Conservation (phyloP, 1,140 invertebrate species). For the Philopotamus ludificatus region DNA sequence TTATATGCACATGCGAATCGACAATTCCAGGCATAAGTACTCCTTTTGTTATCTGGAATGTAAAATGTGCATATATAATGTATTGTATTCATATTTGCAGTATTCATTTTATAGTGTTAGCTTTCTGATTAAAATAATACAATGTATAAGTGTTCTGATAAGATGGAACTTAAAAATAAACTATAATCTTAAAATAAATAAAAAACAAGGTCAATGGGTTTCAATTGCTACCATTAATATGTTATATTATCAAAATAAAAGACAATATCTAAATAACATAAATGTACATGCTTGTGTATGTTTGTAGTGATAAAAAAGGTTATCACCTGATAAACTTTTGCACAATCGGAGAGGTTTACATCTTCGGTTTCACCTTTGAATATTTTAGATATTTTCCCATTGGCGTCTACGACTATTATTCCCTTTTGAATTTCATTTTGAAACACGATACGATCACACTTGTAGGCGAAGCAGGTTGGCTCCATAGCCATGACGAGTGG, state of each 20-base stretch:
- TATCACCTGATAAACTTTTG: no score
- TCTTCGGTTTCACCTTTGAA: constrained; percentile 48
- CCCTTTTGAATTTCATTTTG: constrained; percentile 48
- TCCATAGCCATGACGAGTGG: no score
- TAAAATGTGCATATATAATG: background rate
- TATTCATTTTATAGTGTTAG: background rate
- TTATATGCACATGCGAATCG: constrained; percentile 85
- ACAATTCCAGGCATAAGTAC: constrained; percentile 79
- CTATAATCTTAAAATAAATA: background rate
- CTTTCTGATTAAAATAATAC: background rate
- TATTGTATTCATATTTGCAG: background rate
- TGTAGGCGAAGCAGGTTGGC: no score
- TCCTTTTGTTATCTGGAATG: constrained; percentile 59
- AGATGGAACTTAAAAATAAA: background rate
- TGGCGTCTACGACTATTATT: constrained; percentile 47
- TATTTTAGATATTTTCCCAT: constrained; percentile 48
- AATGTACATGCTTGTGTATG: background rate
- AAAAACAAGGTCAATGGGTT: background rate
- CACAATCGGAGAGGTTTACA: constrained; percentile 51
- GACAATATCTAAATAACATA: no score
- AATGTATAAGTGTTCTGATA: background rate
- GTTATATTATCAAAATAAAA: no score
- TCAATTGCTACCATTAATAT: background rate
- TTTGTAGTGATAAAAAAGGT: no score
- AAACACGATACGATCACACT: constrained; percentile 47